Conservation (phyloP, 2,797 vertebrate genomes). For the Rhabdophis nuchalis region DNA sequence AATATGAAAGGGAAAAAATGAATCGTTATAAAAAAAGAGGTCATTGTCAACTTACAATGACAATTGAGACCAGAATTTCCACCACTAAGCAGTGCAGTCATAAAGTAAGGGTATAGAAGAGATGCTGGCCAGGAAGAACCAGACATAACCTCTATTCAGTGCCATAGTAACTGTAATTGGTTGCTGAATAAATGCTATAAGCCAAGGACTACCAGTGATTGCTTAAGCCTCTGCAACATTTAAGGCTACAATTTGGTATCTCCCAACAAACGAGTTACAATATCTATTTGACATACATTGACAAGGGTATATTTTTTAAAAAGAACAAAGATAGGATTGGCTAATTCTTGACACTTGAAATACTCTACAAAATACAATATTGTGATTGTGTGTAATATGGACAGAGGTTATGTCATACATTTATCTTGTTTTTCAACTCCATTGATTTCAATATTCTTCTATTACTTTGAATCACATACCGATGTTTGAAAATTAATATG, state of each 20-base stretch:
- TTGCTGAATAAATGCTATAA: not conserved
- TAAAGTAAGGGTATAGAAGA: not conserved
- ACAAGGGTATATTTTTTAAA: not conserved
- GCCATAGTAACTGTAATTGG: not conserved
- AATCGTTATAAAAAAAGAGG: not conserved
- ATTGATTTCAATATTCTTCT: not conserved
- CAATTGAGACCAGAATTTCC: not conserved
- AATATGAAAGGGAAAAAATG: too few species aligned
- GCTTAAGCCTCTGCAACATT: not conserved
- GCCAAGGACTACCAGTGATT: not conserved
- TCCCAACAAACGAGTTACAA: not conserved
- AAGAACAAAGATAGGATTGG: not conserved
- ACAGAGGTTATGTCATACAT: not conserved
- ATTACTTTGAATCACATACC: not conserved
- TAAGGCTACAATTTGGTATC: not conserved
- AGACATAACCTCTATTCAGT: not conserved
- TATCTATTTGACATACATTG: not conserved
- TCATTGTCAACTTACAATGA: not conserved
- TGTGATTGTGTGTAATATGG: not conserved
- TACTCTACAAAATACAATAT: not conserved
- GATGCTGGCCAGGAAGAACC: not conserved
- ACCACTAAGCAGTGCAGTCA: not conserved
- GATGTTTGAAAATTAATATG: not conserved
- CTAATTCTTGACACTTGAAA: not conserved
- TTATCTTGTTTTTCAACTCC: not conserved